Conservation (phyloP, 2,113 vertebrate genomes). For the Oryzias javanicus region DNA sequence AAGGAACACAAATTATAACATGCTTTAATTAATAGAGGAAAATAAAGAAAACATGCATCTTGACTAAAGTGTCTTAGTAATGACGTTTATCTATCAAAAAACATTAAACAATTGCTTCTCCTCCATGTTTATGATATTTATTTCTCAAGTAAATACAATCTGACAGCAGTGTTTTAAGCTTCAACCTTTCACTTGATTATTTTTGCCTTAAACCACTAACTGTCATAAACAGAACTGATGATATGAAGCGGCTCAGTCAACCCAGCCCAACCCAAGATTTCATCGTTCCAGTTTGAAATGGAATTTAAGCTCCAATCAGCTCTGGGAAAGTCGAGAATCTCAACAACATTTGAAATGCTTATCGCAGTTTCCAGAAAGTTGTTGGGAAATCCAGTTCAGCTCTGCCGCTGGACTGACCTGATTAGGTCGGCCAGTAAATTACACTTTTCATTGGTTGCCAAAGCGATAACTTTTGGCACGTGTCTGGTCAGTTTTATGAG, state of each 20-base stretch:
- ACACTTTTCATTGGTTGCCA: constrained; percentile 35
- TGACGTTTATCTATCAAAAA: background rate
- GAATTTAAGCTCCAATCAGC: constrained; percentile 7
- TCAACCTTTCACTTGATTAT: background rate
- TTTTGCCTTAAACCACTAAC: background rate
- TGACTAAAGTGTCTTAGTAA: background rate
- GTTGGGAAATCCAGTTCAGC: constrained; percentile 38
- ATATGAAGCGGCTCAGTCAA: background rate
- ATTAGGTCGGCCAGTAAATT: constrained; percentile 26
- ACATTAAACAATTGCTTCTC: no score
- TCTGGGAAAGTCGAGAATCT: constrained; percentile 43
- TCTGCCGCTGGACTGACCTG: constrained; percentile 11
- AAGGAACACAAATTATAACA: no score
- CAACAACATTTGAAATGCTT: constrained; percentile 48
- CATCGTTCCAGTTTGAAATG: constrained; percentile 1
- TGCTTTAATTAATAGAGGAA: no score
- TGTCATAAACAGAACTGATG: background rate
- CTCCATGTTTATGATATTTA: background rate
- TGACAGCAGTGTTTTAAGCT: background rate
- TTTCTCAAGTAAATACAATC: constrained; percentile 1
- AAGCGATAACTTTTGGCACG: constrained; percentile 28
- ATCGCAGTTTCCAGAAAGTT: constrained; percentile 53
- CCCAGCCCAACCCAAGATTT: constrained; percentile 16
- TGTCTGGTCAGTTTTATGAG: constrained; percentile 8
- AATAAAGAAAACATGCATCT: background rate